phyloP scores from a whole-genome alignment of 2,797 vertebrate genomes.

The Lithobates sylvaticus region DNA sequence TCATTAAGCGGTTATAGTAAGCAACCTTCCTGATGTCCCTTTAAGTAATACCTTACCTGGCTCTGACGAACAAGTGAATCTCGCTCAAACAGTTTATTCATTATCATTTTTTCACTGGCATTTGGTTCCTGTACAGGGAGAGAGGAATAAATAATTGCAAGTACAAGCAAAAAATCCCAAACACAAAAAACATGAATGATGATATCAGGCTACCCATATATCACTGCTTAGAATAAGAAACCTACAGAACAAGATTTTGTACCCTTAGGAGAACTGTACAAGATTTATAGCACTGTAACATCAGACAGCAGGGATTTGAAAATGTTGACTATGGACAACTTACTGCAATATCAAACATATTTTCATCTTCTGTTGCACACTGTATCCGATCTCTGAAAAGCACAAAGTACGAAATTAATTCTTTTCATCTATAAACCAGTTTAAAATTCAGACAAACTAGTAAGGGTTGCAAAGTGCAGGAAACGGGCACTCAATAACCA shows the following conservation, averaged over 20 bases:
- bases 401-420: neutral
- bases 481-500: too few species aligned
- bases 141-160: neutral
- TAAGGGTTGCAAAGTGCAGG: too few species aligned
- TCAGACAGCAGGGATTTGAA: neutral
- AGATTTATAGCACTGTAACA: too few species aligned
- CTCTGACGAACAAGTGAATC: constrained; percentile 92
- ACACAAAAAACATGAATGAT: too few species aligned
- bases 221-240: too few species aligned
- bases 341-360: constrained; percentile 87
- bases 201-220: too few species aligned
- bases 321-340: constrained; percentile 69
- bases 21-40: neutral
- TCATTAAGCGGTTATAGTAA: too few species aligned
- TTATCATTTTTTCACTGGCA: constrained; percentile 89
- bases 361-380: constrained; percentile 89
- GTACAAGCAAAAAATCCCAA: neutral
- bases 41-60: constrained; percentile 81
- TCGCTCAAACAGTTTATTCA: constrained; percentile 92
- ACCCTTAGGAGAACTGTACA: too few species aligned
- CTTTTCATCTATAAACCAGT: too few species aligned
- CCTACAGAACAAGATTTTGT: too few species aligned
- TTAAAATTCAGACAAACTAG: too few species aligned
- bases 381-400: constrained; percentile 91
- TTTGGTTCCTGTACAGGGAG: constrained; percentile 73